Evolutionary conservation across 2,113 vertebrate genomes (phyloP), one percentile per base, ranked within the genome.

Genomic region (Epinephelus fuscoguttatus): DNA sequence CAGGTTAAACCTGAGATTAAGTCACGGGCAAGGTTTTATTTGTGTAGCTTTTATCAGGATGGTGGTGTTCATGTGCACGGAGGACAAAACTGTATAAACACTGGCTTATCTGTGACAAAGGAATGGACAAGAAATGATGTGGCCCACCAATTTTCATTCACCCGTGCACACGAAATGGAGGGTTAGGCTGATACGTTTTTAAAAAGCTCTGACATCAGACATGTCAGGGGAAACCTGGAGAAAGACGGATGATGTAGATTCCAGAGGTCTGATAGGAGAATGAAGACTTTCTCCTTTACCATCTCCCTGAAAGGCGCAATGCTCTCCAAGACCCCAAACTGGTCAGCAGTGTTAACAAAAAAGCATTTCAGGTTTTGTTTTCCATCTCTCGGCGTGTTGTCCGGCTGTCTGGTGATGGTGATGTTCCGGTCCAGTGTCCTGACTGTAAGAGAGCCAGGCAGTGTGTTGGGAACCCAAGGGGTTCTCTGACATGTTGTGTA

Each of bases 401-500:
- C 82, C 76, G 33, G 47, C 68, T 69, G 68, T 81, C 80, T 81
- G 33, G 33, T 37, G 80, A 84, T 87, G 82, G 13, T 84, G 91
- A 72, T 74, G 89, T 90, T 90, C 72, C 45, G 71, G 88, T 92
- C 78, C 86, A 88, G 78, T 75, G 80, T 85, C 81, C 81, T 72
- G 74, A 78, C 90, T 93, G 88, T 89, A 86, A 92, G 79, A 47
- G 63, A 70, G 83, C 33, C 67, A 66, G 84, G 76, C 66, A 19
- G 73, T 21, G 61, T 73, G 77, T 70, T 68, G 50, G 85, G 80
- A 69, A 84, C 72, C 81, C 85, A 47, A 13, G 78, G 90, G 82
- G 90, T 88, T 47, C 75, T 82, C 81, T 94, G 92, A 94, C 94
- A 92, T 63, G 71, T 80, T 50, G 81, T 89, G 93, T 92, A 93